Base-by-base conservation (phyloP, 1,140 invertebrate genomes). In the Cepaea nemoralis region DNA sequence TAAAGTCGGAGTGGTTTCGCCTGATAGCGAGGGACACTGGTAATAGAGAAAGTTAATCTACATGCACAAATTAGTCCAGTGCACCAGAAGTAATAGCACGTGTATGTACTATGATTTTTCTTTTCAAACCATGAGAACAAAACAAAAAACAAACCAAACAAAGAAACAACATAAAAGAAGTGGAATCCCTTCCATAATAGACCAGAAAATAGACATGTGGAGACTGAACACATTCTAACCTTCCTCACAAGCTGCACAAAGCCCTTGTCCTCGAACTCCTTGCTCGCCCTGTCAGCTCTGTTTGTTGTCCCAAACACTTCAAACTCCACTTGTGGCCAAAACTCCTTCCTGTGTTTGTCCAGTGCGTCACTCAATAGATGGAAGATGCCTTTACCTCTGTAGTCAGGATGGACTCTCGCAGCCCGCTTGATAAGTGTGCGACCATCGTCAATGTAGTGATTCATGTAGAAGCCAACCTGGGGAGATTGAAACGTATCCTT, bases 391-490 rank as follows among this genome's bases (percentile, higher is more conserved):
- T 31, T 73, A 27, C 39, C 39, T 39, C 70, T 73, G 70, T 37
- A 73, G 70, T 14, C 22, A 48, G 70, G 37, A 48, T 73, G 37
- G 5, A 73, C 70, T 73, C 70, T 40, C 14, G 5, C 70, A 27
- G 37, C 70, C 16, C 66, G 66, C 22, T 69, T 69, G 31, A 69
- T 69, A 22, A 69, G 3, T 14, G 66, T 35, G 16, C 16, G 66
- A 31, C 66, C 66, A 22, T 39, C 27, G 66, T 69, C 66, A 1
- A 69, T 33, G 35, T 10, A 10, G 35, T 69, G 66, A 69, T 69
- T 69, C 12, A 69, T 33, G 27, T 69, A 69, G 66, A 69, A 69
- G 12, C 66, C 66, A 22, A 69, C 66, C 66, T 69, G 50, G 8
- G 19, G 33, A 27, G 8, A 67, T 45, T n/a, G n/a, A n/a, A n/a